Base-by-base conservation (phyloP, 1,140 invertebrate genomes). In the Luehdorfia chinensis region DNA sequence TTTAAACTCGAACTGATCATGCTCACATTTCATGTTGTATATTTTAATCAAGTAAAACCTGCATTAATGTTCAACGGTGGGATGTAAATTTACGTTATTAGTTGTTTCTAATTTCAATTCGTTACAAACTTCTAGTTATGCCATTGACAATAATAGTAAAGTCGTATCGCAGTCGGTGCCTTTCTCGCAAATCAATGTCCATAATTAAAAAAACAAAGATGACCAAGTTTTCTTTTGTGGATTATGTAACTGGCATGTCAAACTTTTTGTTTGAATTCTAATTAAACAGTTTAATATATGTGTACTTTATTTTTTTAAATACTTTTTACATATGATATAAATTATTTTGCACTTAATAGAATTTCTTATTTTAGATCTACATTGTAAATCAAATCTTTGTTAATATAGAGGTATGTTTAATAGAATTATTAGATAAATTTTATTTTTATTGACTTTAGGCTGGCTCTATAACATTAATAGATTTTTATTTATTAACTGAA, bases 391-490 rank as follows among this genome's bases (percentile, higher is more conserved):
- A 27, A 37, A 37, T 37, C 23, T 28, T 43, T 30, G 25, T 43
- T 43, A 28, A 43, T 43, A 39, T n/a, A n/a, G n/a, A n/a, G 36
- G 7, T 39, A 19, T 28, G 13, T 41, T 39, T 39, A 28, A 41
- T 43, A 28, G 25, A 43, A 18, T 43, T 18, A 34, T 34, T 34
- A 43, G 39, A 43, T 16, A 43, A 16, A 18, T 16, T 43, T 43
- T 28, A 28, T 43, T 41, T 41, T 41, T 25, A 43, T 43, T 43
- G n/a, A n/a, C n/a, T n/a, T n/a, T 39, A 39, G 11, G 25, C 39
- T 25, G 13, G n/a, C 19, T 28, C 7, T 28, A 4, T 25, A 15
- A 6, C 21, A 23, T 37, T 37, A 2, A 21, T 21, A 3, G 19
- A n/a, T n/a, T 21, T 6, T 21, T 21, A 21, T 6, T 21, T 21